Conservation (phyloP, 2,888 invertebrate genomes). For the Dynastes grantii region DNA sequence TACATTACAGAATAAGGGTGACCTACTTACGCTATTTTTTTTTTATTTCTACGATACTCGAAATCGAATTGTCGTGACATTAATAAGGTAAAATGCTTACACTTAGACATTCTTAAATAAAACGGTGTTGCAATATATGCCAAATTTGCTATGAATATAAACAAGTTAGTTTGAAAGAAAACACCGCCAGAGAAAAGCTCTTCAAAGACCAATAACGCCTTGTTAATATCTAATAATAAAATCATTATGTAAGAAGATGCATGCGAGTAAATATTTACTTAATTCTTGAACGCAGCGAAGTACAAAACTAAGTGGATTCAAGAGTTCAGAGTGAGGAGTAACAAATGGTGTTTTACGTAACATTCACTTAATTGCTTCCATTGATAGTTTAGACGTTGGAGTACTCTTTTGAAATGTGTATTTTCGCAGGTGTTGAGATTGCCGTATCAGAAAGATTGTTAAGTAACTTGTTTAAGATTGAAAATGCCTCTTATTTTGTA, state of each 20-base stretch:
- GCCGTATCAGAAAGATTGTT: neutral
- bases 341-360: slow-evolving; percentile 27
- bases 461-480: slow-evolving; percentile 3
- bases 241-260: slow-evolving; percentile 13
- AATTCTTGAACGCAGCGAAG: slow-evolving; percentile 11
- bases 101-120: neutral
- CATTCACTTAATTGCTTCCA: neutral
- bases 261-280: slow-evolving; percentile 32
- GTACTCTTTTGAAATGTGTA: neutral
- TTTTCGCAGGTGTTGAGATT: slow-evolving; percentile 8
- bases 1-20: neutral
- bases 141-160: slow-evolving; percentile 16
- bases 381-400: neutral
- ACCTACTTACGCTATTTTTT: neutral
- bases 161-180: neutral
- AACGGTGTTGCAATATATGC: neutral
- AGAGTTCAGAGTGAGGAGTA: slow-evolving; percentile 16
- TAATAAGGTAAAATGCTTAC: neutral
- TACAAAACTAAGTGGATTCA: slow-evolving; percentile 8
- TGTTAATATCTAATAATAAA: slow-evolving; percentile 40
- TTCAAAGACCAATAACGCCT: slow-evolving; percentile 11
- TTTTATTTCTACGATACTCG: neutral
- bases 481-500: neutral
- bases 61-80: neutral
- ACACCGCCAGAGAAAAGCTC: neutral